Base-by-base conservation (phyloP, 1,140 invertebrate species). In the Caerostris darwini region DNA sequence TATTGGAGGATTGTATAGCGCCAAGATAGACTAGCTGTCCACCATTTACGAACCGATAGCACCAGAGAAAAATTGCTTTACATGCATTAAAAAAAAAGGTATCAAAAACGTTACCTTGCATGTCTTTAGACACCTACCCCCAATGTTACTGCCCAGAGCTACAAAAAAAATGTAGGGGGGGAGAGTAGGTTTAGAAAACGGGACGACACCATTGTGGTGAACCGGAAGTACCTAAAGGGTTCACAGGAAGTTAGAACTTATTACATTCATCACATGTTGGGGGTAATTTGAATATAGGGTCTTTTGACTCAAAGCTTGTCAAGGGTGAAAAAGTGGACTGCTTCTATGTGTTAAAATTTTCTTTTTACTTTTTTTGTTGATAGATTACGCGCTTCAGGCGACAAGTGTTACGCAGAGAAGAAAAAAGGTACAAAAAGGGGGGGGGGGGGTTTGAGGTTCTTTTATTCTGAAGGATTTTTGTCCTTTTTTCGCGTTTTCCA, bases 261-360 rank as follows among this genome's bases (percentile, higher is more conserved):
- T 93, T 93, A 93, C 92, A 93, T 93, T 93, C 92, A 93, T 93
- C 92, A 93, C 83, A 54, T 87, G 82, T 82, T 86, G 34, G 83
- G 83, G 92, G 92, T 93, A 93, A 93, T 93, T 93, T 93, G 92
- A 93, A 93, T 93, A 93, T 93, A 87, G 92, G 92, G 83, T 93
- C 92, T 93, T 93, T 93, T 93, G 92, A 93, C 92, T 93, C 82
- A 77, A 69, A 93, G 59, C 92, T 87, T 93, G 92, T 93, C 92
- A 93, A 85, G 54, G 56, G 92, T 93, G 92, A 93, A 93, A 93
- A 93, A 93, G 92, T 93, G 83, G 61, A 93, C 92, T 71, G 10
- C 67, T 87, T 93, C 56, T 77, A 50, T 87, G 19, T 50, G 59
- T 34, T 53, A n/a, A 50, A 64, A 77, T 85, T 57, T 71, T 93